Evolutionary conservation across 2,113 vertebrate genomes (phyloP).

Genomic region (Macquaria ambigua): DNA sequence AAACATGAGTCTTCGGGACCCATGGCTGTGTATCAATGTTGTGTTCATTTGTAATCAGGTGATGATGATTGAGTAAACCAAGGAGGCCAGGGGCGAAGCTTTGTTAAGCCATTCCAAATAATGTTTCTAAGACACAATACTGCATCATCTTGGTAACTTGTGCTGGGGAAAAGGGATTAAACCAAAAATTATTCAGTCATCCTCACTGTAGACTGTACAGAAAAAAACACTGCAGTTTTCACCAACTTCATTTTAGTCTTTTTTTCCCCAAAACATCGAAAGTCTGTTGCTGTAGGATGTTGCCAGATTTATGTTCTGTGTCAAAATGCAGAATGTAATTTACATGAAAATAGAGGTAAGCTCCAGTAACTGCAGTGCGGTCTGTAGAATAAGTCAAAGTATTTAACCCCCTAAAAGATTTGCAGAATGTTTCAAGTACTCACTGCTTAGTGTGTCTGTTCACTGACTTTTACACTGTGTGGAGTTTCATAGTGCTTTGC

Average conservation of each 20-base stretch:
- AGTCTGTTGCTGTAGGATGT: neutral
- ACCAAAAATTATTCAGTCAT: neutral
- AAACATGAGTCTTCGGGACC: slow-evolving; percentile 73
- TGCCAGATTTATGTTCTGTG: neutral
- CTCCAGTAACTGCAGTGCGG: neutral
- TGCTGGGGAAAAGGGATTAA: neutral
- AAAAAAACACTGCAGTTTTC: neutral
- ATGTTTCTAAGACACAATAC: slow-evolving; percentile 23
- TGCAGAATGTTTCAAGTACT: slow-evolving; percentile 26
- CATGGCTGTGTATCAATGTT: slow-evolving; percentile 59
- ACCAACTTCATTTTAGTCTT: neutral
- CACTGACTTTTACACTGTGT: neutral
- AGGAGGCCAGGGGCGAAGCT: slow-evolving; percentile 34
- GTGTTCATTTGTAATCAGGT: slow-evolving; percentile 70
- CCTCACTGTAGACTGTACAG: neutral
- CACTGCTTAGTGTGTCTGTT: slow-evolving; percentile 2
- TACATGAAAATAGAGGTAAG: slow-evolving; percentile 29
- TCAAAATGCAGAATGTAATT: slow-evolving; percentile 45
- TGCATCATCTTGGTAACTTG: slow-evolving; percentile 15
- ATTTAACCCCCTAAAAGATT: neutral
- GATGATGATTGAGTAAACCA: slow-evolving; percentile 52
- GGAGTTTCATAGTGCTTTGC: neutral
- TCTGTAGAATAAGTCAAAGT: slow-evolving; percentile 3
- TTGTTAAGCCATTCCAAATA: slow-evolving; percentile 30
- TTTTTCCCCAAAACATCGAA: neutral